Percentiles rank a stretch among this genome's conserved stretches.
phyloP scores from a whole-genome alignment of 2,888 invertebrate species.

The Cetonia aurata region DNA sequence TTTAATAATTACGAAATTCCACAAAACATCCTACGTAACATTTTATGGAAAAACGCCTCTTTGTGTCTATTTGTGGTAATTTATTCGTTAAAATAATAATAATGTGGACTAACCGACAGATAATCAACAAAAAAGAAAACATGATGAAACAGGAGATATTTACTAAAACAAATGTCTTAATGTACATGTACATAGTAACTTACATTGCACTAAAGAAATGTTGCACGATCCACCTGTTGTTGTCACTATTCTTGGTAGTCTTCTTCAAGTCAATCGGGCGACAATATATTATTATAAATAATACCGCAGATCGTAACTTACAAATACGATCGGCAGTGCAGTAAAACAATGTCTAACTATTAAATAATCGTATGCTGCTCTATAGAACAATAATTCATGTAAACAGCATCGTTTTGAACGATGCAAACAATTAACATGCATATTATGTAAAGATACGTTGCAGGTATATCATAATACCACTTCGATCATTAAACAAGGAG shows the following conservation, averaged over 20 bases:
- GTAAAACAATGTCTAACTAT: constrained; percentile 48
- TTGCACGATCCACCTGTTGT: constrained; percentile 44
- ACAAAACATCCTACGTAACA: constrained; percentile 26
- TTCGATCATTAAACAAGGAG: too few species aligned
- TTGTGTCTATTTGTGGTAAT: constrained; percentile 9
- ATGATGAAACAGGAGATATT: constrained; percentile 20
- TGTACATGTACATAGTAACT: constrained; percentile 49
- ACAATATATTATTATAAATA: constrained; percentile 44
- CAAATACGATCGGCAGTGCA: constrained; percentile 65
- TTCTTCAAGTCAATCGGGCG: constrained; percentile 44
- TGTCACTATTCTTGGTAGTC: constrained; percentile 51
- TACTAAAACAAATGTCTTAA: constrained; percentile 38
- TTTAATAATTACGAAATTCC: constrained; percentile 22
- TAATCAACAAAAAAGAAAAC: constrained; percentile 19
- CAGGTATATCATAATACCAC: too few species aligned
- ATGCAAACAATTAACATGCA: constrained; percentile 25
- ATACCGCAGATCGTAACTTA: constrained; percentile 66
- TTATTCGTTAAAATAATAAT: constrained; percentile 37
- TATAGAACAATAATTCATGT: constrained; percentile 47
- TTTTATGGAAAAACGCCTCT: constrained; percentile 32
- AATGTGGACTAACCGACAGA: constrained; percentile 25
- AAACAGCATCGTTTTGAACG: constrained; percentile 41
- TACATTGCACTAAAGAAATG: constrained; percentile 53
- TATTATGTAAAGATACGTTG: constrained; percentile 13
- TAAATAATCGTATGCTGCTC: constrained; percentile 46